These are phyloP conservation scores for Leptinotarsa undecemlineata DNA, from an alignment of 1,140 invertebrate species.

Conservation along the genomic window DNA sequence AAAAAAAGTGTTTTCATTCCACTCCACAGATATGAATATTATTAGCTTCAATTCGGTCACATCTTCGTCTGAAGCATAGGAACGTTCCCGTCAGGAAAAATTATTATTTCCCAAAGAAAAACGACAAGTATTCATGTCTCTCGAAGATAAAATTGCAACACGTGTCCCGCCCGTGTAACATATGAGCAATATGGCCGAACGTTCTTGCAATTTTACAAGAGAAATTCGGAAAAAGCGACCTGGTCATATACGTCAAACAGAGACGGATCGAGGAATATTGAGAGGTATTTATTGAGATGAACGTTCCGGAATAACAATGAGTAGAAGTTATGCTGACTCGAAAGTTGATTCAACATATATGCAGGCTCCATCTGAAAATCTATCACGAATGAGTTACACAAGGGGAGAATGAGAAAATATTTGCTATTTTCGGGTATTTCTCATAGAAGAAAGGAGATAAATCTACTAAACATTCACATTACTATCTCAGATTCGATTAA, in stretches of 20 bases:
- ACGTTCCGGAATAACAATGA: neutral
- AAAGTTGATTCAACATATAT: neutral
- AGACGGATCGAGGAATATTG: neutral
- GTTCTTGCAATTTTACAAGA: slow-evolving; percentile 11
- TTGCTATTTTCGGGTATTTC: too few relatives aligned
- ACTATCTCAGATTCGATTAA: too few relatives aligned
- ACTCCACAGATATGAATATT: neutral
- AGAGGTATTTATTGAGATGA: neutral
- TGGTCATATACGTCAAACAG: slow-evolving; percentile 10
- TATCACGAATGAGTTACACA: too few relatives aligned
- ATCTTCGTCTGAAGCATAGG: neutral
- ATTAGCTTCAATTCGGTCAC: neutral
- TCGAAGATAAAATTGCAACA: slow-evolving; percentile 21
- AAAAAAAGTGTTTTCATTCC: slow-evolving; percentile 5
- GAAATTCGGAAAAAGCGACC: slow-evolving; percentile 14
- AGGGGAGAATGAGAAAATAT: neutral
- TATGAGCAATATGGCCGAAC: slow-evolving; percentile 15
- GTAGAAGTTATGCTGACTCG: neutral
- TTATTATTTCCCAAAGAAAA: slow-evolving; percentile 17
- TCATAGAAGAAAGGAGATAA: too few relatives aligned
- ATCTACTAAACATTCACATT: too few relatives aligned
- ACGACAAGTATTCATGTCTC: slow-evolving; percentile 20
- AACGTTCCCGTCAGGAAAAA: neutral
- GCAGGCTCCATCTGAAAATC: too few relatives aligned
- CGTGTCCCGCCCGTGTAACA: slow-evolving; percentile 17